phyloP scores from a whole-genome alignment of 2,797 vertebrate genomes.

The Avahi laniger region DNA sequence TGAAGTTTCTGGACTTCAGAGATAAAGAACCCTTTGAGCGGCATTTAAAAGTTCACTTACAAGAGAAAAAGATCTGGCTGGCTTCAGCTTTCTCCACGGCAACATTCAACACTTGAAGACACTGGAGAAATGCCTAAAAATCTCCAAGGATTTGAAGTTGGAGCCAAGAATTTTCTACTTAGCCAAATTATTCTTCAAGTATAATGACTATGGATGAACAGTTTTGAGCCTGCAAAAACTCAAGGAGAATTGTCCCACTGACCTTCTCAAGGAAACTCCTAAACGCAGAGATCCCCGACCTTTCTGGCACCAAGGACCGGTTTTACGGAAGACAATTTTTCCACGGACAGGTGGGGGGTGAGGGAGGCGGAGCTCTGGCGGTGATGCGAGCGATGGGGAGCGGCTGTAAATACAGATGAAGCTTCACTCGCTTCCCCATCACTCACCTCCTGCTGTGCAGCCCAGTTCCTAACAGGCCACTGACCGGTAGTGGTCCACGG shows the following conservation, averaged over 20 bases:
- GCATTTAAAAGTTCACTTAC: neutral
- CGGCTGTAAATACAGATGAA: no score
- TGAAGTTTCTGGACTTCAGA: neutral
- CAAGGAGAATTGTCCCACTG: neutral
- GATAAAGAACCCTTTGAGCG: neutral
- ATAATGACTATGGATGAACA: neutral
- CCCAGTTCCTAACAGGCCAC: no score
- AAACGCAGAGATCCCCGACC: neutral
- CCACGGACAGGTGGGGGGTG: no score
- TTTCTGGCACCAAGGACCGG: neutral
- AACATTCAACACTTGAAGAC: neutral
- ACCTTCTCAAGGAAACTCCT: neutral
- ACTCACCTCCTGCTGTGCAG: no score
- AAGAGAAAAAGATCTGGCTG: neutral
- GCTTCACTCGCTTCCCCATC: no score
- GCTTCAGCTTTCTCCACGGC: neutral
- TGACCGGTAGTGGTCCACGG: no score
- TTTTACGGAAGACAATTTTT: no score
- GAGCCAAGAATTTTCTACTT: constrained; percentile 40
- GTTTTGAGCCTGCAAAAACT: neutral
- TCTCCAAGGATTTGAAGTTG: neutral
- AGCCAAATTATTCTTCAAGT: constrained; percentile 34
- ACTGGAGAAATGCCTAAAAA: neutral
- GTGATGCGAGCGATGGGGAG: no score
- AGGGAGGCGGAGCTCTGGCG: no score